These are phyloP conservation scores for Trichonephila inaurata DNA, from an alignment of 1,140 invertebrate genomes.

Conservation along the genomic window DNA sequence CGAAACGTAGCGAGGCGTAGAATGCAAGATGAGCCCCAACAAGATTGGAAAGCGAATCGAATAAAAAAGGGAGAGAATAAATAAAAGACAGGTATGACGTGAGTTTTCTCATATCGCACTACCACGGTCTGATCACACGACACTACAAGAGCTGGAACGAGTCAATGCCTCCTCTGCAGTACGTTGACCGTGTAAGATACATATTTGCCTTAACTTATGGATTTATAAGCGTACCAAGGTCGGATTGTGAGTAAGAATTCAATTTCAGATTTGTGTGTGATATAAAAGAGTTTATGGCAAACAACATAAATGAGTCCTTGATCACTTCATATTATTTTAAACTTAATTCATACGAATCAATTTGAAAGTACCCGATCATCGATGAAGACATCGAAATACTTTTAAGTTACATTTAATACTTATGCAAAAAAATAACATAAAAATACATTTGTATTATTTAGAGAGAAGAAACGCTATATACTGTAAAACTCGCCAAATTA, in stretches of 20 bases:
- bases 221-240: background rate
- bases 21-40: constrained; percentile 24
- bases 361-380: too few relatives aligned
- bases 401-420: too few relatives aligned
- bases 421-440: too few relatives aligned
- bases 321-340: too few relatives aligned
- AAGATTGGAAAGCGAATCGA: constrained; percentile 35
- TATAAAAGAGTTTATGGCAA: too few relatives aligned
- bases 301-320: too few relatives aligned
- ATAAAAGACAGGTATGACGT: constrained; percentile 15
- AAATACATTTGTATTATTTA: too few relatives aligned
- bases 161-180: constrained; percentile 21
- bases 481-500: too few relatives aligned
- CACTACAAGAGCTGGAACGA: background rate
- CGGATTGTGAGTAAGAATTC: background rate
- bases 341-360: too few relatives aligned
- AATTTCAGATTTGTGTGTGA: too few relatives aligned
- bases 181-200: constrained; percentile 24
- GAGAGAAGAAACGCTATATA: too few relatives aligned
- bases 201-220: background rate
- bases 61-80: constrained; percentile 12
- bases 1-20: constrained; percentile 6
- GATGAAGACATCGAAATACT: too few relatives aligned
- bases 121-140: constrained; percentile 33
- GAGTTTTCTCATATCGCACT: constrained; percentile 1